Conservation (phyloP, 2,888 invertebrate species). For the Ommatoiulus sabulosus region DNA sequence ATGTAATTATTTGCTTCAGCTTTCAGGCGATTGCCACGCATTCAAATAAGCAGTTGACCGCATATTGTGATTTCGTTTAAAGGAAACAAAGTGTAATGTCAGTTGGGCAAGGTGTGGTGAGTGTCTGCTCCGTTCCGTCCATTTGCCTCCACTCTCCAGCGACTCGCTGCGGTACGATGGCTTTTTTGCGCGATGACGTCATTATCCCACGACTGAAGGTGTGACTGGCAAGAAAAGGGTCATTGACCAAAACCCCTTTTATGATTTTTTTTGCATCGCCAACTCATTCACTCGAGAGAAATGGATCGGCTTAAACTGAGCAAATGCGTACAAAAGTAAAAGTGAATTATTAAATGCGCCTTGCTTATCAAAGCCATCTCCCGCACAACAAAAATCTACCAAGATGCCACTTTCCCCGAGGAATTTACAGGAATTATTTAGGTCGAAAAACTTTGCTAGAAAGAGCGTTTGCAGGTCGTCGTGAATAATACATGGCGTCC, state of each 20-base stretch:
- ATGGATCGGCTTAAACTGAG: neutral
- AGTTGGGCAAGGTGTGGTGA: neutral
- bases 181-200: neutral
- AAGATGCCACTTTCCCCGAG: neutral
- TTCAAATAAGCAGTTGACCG: conserved; percentile 14
- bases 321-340: neutral
- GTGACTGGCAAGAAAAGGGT: conserved; percentile 30
- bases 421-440: conserved; percentile 13
- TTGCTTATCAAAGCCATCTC: conserved; percentile 24
- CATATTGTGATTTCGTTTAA: conserved; percentile 27
- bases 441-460: neutral
- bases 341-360: conserved; percentile 12
- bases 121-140: neutral
- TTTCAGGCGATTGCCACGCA: neutral
- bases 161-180: neutral
- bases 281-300: conserved; percentile 11
- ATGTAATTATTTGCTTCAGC: neutral
- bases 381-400: neutral
- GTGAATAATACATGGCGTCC: neutral
- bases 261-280: neutral
- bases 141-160: conserved; percentile 33
- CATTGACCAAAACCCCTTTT: conserved; percentile 36
- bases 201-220: conserved; percentile 16
- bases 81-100: conserved; percentile 7
- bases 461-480: neutral